Evolutionary conservation across 1,140 invertebrate genomes (phyloP), one percentile per base, ranked within the genome.

Genomic region (Scylla paramamosain): DNA sequence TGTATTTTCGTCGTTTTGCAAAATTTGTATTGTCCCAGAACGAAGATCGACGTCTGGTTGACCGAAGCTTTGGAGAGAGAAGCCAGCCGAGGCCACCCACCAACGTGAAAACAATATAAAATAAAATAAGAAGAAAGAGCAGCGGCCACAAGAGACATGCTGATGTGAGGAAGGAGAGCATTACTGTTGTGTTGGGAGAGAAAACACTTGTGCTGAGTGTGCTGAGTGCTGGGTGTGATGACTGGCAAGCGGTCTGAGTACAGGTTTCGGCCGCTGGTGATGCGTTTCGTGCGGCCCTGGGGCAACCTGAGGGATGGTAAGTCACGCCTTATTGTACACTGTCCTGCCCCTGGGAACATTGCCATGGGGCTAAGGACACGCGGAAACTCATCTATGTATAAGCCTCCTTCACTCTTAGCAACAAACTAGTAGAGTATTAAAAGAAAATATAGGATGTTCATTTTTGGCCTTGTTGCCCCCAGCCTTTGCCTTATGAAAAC

Each of bases 261-360:
- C 29, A 91, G 91, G 29, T 94, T 91, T 46, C 90, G 83, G 32
- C 93, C 93, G 4, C 88, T 91, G n/a, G 93, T 94, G 14, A 82
- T 94, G 29, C 93, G 91, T 29, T 88, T 88, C 0, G 93, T 94
- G 59, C 90, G 93, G 67, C 93, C 93, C 14, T 32, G 59, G 39
- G 93, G 93, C 12, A 94, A 94, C 88, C 67, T 94, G 25, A 94
- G 91, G 83, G 93, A 94, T 94, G 93, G 93, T 94, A 29, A 94
- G 93, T 39, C 16, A 45, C 4, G 91, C 28, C 25, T 25, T 31
- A 31, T 2, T 25, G 20, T 20, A 28, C 28, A 29, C 39, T 0
- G 46, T 10, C n/a, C 12, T 89, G 39, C 28, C 6, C n/a, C 8
- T 46, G 31, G 25, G 29, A 20, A 46, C 29, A 90, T 6, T 16